Evolutionary conservation across 2,797 vertebrate genomes (phyloP).

Genomic region (Sciurus carolinensis): DNA sequence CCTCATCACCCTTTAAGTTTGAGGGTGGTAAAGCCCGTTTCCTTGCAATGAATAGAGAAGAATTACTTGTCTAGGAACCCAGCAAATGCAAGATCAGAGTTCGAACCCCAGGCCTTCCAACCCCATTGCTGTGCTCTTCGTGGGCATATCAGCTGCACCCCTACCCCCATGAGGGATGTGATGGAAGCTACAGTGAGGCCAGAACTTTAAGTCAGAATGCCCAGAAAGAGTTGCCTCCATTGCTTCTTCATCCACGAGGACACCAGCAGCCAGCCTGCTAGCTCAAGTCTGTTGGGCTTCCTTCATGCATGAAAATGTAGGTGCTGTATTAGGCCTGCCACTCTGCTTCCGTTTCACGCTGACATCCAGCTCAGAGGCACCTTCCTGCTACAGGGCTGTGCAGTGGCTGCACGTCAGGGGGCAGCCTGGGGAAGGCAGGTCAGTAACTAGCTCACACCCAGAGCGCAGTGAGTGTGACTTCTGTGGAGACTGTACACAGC

Average conservation of each 20-base stretch:
- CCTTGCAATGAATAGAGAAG: not conserved
- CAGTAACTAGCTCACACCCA: not conserved
- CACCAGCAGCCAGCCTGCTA: not conserved
- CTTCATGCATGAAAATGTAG: not conserved
- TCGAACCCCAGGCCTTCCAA: not conserved
- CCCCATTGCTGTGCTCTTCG: not conserved
- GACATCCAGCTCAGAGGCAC: not conserved
- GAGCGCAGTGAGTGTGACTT: no score
- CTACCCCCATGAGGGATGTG: not conserved
- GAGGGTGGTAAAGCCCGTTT: not conserved
- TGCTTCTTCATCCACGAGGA: not conserved
- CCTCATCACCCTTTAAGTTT: not conserved
- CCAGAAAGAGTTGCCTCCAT: not conserved
- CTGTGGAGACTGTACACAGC: no score
- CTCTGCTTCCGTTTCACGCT: not conserved
- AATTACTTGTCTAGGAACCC: not conserved
- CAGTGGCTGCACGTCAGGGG: not conserved
- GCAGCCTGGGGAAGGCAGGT: not conserved
- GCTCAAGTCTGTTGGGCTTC: not conserved
- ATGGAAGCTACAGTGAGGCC: not conserved
- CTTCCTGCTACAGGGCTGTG: not conserved
- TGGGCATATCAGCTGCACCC: not conserved
- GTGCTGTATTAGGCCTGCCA: not conserved
- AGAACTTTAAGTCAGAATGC: not conserved
- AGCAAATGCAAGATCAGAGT: not conserved